A percentile compares a stretch with the other conserved stretches of the same genome.
Conservation (phyloP, 2,888 invertebrate species). For the Hypomecis atomaria region DNA sequence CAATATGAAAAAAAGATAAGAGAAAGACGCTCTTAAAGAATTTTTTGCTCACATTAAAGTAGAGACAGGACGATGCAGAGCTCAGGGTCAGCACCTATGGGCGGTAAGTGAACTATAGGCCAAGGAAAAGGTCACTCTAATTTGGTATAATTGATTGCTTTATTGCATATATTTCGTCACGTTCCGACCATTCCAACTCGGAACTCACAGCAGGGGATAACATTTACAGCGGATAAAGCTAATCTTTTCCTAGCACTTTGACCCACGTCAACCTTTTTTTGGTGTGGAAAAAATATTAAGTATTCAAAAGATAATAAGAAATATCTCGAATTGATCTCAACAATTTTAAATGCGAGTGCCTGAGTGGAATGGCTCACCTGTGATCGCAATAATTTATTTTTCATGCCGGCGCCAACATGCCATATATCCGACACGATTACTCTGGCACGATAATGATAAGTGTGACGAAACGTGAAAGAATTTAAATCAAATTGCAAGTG, state of each 20-base stretch:
- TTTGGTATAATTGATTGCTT: conserved; percentile 34
- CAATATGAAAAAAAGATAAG: neutral
- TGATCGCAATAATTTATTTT: conserved; percentile 17
- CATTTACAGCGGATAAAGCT: conserved; percentile 19
- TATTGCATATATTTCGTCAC: conserved; percentile 32
- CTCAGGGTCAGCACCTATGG: conserved; percentile 24
- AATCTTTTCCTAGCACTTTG: conserved; percentile 17
- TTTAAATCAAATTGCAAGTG: conserved; percentile 53
- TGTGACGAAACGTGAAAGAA: conserved; percentile 52
- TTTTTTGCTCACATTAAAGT: neutral
- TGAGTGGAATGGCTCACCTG: neutral
- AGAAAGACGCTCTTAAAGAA: conserved; percentile 3
- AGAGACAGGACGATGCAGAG: conserved; percentile 15
- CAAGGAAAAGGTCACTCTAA: conserved; percentile 35
- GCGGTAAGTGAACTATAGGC: conserved; percentile 27
- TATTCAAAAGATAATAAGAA: too few relatives aligned
- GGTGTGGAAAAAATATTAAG: too few relatives aligned
- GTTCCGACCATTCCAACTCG: conserved; percentile 24
- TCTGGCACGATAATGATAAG: conserved; percentile 30
- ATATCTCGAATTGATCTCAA: too few relatives aligned
- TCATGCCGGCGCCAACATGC: conserved; percentile 23
- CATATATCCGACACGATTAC: conserved; percentile 22
- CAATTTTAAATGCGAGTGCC: too few relatives aligned
- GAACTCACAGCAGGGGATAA: conserved; percentile 24
- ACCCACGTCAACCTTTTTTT: conserved; percentile 5